Base-by-base conservation (phyloP, 2,888 invertebrate species). In the Hoplodrina ambigua region DNA sequence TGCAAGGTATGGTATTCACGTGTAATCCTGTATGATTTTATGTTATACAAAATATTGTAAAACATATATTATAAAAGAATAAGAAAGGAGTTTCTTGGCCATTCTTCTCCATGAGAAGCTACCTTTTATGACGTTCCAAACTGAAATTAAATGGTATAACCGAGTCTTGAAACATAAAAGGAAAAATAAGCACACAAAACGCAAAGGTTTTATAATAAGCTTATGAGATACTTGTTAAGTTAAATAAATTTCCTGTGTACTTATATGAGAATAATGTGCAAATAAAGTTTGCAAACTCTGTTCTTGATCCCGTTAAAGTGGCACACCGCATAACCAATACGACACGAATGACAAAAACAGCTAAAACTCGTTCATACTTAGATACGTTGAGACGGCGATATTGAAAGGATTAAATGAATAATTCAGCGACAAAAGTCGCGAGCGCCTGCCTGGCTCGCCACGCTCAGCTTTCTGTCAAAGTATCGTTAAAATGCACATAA, bases 401-500 rank as follows among this genome's bases (percentile, higher is more conserved):
- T 93, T 91, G 92, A 92, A 93, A 92, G 93, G 92, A 93, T 93
- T 93, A 92, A 93, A 92, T 93, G 92, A 93, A 93, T 93, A 87
- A 93, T 93, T 92, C 92, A 93, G 91, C 81, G 89, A 81, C 83
- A 86, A 91, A 92, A 92, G 92, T 92, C 91, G 87, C 85, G 87
- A 90, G 89, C 87, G 88, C 79, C 87, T 87, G 86, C 87, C 88
- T 84, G 87, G 87, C 86, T 89, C 84, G 86, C 87, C 88, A 88
- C 87, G 87, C 89, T 90, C 88, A 84, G 87, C 83, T 89, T 89
- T 87, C 86, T 86, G 89, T 89, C 90, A 91, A 87, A 91, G 90
- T 89, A 87, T 87, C 85, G 87, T 91, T 91, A 90, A 89, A 90
- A 92, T 92, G 91, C 91, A 90, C 92, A 92, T 92, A 91, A 88